phyloP scores from a whole-genome alignment of 2,888 invertebrate species.

The Allacma fusca region DNA sequence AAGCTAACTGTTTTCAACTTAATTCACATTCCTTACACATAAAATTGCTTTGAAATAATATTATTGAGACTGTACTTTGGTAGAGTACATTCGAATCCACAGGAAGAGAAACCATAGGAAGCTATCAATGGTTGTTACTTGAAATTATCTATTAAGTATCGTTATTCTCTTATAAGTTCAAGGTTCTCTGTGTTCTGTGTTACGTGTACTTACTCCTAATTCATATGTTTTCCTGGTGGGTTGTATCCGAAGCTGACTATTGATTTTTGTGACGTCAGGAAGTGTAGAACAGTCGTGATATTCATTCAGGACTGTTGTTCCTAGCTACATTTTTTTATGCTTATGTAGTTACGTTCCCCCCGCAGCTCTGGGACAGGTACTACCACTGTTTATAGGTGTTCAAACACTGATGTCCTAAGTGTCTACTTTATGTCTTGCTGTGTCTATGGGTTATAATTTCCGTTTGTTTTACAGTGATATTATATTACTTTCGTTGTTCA shows the following conservation, averaged over 20 bases:
- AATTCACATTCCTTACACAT: neutral
- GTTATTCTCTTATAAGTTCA: neutral
- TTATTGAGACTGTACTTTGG: neutral
- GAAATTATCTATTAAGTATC: neutral
- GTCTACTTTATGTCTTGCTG: neutral
- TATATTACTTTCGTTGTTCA: neutral
- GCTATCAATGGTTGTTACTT: neutral
- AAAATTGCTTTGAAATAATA: conserved; percentile 2
- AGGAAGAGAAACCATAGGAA: conserved; percentile 1
- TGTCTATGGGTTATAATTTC: neutral
- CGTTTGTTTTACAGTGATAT: neutral
- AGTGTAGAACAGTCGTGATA: neutral
- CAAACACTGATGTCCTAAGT: neutral
- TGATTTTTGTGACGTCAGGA: neutral
- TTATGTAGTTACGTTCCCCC: neutral
- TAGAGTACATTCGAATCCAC: neutral
- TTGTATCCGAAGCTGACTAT: neutral
- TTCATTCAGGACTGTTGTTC: neutral
- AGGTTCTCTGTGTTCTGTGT: neutral
- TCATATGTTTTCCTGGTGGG: neutral
- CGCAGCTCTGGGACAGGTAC: neutral
- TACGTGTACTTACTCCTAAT: neutral
- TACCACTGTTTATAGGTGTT: neutral
- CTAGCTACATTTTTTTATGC: neutral
- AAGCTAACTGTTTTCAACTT: neutral